Conservation (phyloP, 2,888 invertebrate genomes). For the Odiellus spinosus region DNA sequence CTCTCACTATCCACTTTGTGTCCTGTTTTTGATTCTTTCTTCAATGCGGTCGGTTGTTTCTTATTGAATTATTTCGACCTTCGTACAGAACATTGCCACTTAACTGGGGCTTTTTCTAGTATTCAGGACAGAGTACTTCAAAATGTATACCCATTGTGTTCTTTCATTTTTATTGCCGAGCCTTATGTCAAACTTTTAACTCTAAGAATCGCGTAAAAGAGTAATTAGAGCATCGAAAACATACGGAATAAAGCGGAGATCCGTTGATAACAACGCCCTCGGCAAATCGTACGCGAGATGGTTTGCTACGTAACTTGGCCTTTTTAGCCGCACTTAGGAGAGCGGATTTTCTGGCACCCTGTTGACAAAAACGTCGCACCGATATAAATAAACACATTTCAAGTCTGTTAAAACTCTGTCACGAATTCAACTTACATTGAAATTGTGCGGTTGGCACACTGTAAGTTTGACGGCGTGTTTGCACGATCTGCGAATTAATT, state of each 20-base stretch:
- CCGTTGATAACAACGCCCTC: slow-evolving; percentile 76
- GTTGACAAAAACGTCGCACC: slow-evolving; percentile 9
- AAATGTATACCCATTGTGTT: too few relatives aligned
- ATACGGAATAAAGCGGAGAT: slow-evolving; percentile 32
- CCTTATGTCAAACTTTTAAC: too few relatives aligned
- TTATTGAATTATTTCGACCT: too few relatives aligned
- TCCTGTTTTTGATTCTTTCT: too few relatives aligned
- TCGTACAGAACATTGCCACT: too few relatives aligned
- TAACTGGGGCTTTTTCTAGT: too few relatives aligned
- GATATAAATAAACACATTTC: neutral
- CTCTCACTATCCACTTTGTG: too few relatives aligned
- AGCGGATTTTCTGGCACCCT: slow-evolving; percentile 55
- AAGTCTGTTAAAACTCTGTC: neutral
- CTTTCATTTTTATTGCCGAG: too few relatives aligned
- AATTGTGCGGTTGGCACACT: slow-evolving; percentile 66
- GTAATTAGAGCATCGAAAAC: too few relatives aligned
- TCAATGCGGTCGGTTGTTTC: too few relatives aligned
- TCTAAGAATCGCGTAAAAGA: too few relatives aligned
- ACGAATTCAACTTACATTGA: slow-evolving; percentile 42
- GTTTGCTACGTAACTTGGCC: slow-evolving; percentile 59
- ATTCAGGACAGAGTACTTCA: too few relatives aligned
- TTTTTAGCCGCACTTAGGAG: slow-evolving; percentile 72
- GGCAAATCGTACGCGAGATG: slow-evolving; percentile 71
- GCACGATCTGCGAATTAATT: slow-evolving; percentile 45
- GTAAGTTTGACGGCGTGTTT: slow-evolving; percentile 53